Evolutionary conservation across 1,140 invertebrate species (phyloP).

Genomic region (Drosophila auraria): DNA sequence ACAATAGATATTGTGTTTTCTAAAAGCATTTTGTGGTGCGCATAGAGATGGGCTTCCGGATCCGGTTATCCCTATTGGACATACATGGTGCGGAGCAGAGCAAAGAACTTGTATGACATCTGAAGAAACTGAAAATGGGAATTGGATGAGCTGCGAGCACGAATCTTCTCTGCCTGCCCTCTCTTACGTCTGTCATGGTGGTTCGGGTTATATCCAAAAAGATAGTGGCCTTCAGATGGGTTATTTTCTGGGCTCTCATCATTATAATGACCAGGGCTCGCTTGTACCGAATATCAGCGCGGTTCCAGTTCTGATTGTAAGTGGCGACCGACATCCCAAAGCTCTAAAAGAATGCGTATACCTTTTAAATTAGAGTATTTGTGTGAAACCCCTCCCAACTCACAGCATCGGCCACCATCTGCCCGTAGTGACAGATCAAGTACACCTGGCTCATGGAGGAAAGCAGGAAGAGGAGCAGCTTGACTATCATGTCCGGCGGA

Average conservation of each 20-base stretch:
- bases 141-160: not conserved
- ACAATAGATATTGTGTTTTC: no score
- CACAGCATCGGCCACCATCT: conserved; percentile 69
- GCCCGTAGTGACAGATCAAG: conserved; percentile 71
- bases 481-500: conserved; percentile 47
- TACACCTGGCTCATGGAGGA: conserved; percentile 59
- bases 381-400: not conserved
- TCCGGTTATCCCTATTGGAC: conserved; percentile 32
- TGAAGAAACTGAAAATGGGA: conserved; percentile 16
- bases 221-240: conserved; percentile 59
- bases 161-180: not conserved
- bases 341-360: conserved; percentile 46
- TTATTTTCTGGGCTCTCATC: conserved; percentile 56
- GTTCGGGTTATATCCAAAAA: conserved; percentile 34
- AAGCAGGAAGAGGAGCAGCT: conserved; percentile 54
- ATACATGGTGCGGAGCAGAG: conserved; percentile 31
- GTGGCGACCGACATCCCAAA: conserved; percentile 47
- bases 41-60: conserved; percentile 7
- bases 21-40: conserved; percentile 53
- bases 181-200: conserved; percentile 27
- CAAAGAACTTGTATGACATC: conserved; percentile 31
- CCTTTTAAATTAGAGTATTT: not conserved
- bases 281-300: conserved; percentile 62
- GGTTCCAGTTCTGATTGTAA: conserved; percentile 68
- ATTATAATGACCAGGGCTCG: conserved; percentile 60